phyloP scores from a whole-genome alignment of 2,888 invertebrate genomes.

The Ectobius pallidus region DNA sequence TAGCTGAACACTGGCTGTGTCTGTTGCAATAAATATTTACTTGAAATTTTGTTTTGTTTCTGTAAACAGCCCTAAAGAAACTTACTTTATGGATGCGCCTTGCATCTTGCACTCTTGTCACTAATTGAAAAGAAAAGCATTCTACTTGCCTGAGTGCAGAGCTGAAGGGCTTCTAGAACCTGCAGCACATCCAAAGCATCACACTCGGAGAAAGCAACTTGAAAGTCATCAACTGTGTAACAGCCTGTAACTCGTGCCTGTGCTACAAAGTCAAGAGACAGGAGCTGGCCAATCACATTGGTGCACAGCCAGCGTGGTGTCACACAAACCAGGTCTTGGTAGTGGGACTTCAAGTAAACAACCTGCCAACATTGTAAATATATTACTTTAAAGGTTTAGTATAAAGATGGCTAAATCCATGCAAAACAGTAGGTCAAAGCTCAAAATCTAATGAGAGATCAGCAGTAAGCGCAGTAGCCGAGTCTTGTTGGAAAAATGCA shows the following conservation, averaged over 20 bases:
- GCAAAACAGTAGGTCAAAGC: background rate
- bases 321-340: conserved; percentile 66
- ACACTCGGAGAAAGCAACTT: conserved; percentile 71
- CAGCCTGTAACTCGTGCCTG: conserved; percentile 68
- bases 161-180: conserved; percentile 70
- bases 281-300: conserved; percentile 69
- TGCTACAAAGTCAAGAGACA: conserved; percentile 62
- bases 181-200: conserved; percentile 72
- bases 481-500: too few species aligned
- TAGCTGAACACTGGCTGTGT: too few species aligned
- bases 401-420: too few species aligned
- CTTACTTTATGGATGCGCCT: too few species aligned
- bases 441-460: background rate
- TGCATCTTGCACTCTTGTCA: too few species aligned
- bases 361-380: conserved; percentile 53
- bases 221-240: conserved; percentile 75
- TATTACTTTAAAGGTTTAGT: background rate
- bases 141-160: conserved; percentile 67
- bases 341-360: conserved; percentile 61
- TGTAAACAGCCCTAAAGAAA: too few species aligned
- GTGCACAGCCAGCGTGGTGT: conserved; percentile 71
- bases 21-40: too few species aligned
- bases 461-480: too few species aligned
- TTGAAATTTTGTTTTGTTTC: too few species aligned
- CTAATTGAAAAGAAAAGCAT: too few species aligned